Percentiles rank a stretch among this genome's conserved stretches.
Evolutionary conservation across 2,113 vertebrate genomes (phyloP).

Genomic region (Tragelaphus imberbis): DNA sequence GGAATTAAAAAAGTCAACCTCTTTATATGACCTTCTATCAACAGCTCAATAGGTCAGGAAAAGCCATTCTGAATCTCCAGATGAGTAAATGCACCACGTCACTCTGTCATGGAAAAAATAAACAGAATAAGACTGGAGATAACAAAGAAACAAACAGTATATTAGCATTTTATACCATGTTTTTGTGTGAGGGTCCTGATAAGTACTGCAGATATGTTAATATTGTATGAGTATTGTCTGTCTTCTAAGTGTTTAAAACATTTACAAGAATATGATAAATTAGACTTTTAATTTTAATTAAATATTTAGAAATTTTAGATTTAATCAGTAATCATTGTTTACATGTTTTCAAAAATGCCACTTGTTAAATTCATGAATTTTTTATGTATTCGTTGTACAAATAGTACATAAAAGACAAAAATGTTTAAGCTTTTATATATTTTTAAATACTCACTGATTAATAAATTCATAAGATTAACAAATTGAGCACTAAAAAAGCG

Average conservation of each 20-base stretch:
- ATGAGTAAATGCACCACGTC: neutral
- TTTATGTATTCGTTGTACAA: neutral
- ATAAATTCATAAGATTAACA: constrained; percentile 25
- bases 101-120: neutral
- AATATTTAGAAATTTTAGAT: constrained; percentile 42
- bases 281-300: constrained; percentile 33
- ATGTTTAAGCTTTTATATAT: neutral
- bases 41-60: neutral
- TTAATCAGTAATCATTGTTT: constrained; percentile 36
- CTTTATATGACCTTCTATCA: neutral
- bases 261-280: constrained; percentile 10
- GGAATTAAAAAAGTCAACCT: neutral
- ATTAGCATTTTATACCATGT: neutral
- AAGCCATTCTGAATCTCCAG: neutral
- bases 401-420: neutral
- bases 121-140: neutral
- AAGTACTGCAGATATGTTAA: neutral
- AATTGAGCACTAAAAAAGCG: neutral
- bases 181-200: neutral
- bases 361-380: constrained; percentile 33
- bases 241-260: constrained; percentile 43
- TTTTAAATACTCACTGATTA: constrained; percentile 16
- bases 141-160: neutral
- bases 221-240: neutral
- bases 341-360: constrained; percentile 36